Evolutionary conservation across 37 sponge, comb jelly and placozoan species (phyloP).

Genomic region (Aphrocallistes beatrix): DNA sequence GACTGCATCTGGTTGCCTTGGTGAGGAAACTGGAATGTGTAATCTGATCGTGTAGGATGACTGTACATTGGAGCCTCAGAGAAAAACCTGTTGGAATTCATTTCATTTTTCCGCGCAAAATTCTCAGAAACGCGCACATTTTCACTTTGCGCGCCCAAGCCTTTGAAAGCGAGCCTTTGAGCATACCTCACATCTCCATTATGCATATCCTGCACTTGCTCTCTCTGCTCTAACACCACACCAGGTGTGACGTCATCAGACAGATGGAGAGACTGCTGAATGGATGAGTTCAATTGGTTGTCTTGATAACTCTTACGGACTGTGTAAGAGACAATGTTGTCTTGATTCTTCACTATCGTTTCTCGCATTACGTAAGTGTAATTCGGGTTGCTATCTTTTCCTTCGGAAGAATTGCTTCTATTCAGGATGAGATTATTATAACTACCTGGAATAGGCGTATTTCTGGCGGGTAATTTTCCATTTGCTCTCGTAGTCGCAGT

Average conservation of each 20-base stretch:
- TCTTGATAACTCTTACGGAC: neutral
- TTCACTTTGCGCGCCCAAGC: neutral
- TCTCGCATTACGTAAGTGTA: slow-evolving; percentile 11
- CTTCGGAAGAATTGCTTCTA: neutral
- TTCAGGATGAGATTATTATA: too few relatives aligned
- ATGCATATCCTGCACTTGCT: neutral
- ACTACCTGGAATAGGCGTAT: too few relatives aligned
- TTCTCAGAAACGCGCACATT: neutral
- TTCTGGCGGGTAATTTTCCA: too few relatives aligned
- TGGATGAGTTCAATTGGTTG: neutral
- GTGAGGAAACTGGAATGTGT: neutral
- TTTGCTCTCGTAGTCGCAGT: too few relatives aligned
- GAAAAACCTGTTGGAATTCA: neutral
- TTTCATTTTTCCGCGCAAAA: neutral
- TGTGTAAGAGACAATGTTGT: neutral
- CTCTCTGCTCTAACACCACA: slow-evolving; percentile 4
- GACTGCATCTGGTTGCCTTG: neutral
- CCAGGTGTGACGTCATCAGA: neutral
- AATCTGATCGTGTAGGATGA: neutral
- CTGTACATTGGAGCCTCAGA: neutral
- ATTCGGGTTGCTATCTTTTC: neutral
- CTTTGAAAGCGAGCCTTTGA: neutral
- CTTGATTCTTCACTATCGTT: neutral
- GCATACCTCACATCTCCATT: neutral
- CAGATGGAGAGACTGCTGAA: neutral